Evolutionary conservation across 23 tunicate genomes (phyloP), one percentile per base, ranked within the genome.

Genomic region (Trididemnum clinides): DNA sequence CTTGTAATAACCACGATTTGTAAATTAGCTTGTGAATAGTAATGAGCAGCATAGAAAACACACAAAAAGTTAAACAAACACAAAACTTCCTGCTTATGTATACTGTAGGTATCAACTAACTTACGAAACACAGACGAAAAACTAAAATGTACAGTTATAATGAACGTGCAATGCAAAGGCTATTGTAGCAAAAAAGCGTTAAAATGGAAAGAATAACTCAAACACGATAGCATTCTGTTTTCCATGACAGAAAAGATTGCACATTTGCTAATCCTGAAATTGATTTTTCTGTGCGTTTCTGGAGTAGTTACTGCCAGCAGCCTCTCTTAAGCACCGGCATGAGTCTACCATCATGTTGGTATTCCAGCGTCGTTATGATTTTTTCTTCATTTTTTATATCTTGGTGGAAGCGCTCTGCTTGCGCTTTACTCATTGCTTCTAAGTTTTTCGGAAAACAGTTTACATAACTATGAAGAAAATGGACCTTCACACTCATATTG

Each of bases 281-380:
- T 70, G 18, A 5, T 37, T 70, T 70, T 70, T 70, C 77, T 70
- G 77, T 70, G 77, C 77, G 28, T 70, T 33, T 70, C 38, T 22
- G 69, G 69, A 59, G 26, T 59, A 59, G 69, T 21, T 70, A 70
- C 77, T 28, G 39, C 77, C 39, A 21, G 39, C 38, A 70, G 30
- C 77, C 22, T 77, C 1, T 77, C 27, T 44, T 77, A 77, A 50
- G 20, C 33, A 44, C 77, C 77, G 29, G 39, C 77, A 70, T 26
- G 27, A 70, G 77, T 70, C 77, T 28, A 30, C 82, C 64, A 77
- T 77, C 66, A 77, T 77, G 62, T 77, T 77, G 82, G 82, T 70
- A 77, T 77, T 77, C 44, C 62, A 77, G 19, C 82, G 66, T 19
- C 66, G 7, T 44, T 77, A 69, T 28, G 20, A 44, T 44, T 69